Evolutionary conservation across 2,113 vertebrate species (phyloP), one percentile per base, ranked within the genome.

Genomic region (Cyprinus carpio): DNA sequence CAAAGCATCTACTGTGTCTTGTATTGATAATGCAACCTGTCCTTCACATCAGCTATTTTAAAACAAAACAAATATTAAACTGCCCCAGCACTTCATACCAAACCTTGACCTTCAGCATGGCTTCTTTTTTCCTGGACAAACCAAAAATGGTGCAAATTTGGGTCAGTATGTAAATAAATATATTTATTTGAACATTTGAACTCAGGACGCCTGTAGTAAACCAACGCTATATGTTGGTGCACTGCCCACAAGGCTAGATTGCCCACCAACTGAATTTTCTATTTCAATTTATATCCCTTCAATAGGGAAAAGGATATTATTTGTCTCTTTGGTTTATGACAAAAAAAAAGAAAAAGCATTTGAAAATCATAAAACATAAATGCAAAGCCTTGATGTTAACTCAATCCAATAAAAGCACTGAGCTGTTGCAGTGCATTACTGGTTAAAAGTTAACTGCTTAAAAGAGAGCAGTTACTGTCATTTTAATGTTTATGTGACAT

Each of bases 361-460:
- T 16, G 13, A 8, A 69, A 78, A 78, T 18, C 23, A n/a, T 25
- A 79, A 54, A 6, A 34, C 9, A 77, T n/a, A n/a, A 78, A 13
- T 78, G 11, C 51, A 78, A 46, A 46, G 40, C 25, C 37, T 10
- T 46, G 13, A 58, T 2, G 20, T 78, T 16, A 60, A 80, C 5
- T 9, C 40, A 75, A 18, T 18, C 25, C n/a, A 54, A 20, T 54
- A 76, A 76, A 76, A 76, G 46, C 49, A 27, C 3, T 64, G 31
- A 62, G 31, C 58, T 18, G 20, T 62, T 62, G n/a, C 34, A 43
- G 15, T 29, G 18, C 20, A 43, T 43, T 29, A 18, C 27, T 64
- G 34, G 34, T 81, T 65, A 18, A 40, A 49, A 75, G 6, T 16
- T 75, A 75, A 49, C 72, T 49, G 6, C 72, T 81, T 81, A 64